These are phyloP conservation scores for Macquaria australasica DNA, from an alignment of 2,113 vertebrate species.

Conservation along the genomic window DNA sequence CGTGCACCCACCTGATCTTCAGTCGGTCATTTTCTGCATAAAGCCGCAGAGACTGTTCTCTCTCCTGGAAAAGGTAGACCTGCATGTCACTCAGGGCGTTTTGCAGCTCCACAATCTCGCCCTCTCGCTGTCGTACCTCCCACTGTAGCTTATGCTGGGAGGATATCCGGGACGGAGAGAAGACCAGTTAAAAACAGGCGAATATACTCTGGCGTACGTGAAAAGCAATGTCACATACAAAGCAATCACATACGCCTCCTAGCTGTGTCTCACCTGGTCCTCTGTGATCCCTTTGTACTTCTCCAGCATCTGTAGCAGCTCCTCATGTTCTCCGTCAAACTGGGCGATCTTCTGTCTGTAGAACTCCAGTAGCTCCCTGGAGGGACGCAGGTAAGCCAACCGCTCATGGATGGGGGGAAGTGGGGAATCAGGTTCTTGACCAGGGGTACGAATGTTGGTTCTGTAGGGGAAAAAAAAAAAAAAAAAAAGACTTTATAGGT, in stretches of 20 bases:
- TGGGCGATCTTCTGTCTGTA: constrained; percentile 91
- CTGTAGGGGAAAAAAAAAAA: constrained; percentile 21
- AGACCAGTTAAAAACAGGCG: background rate
- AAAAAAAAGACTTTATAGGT: background rate
- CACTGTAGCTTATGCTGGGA: constrained; percentile 91
- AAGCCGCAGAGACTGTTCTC: constrained; percentile 93
- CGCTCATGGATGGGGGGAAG: constrained; percentile 90
- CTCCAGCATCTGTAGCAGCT: constrained; percentile 90
- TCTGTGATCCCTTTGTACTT: constrained; percentile 87
- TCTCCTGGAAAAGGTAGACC: constrained; percentile 94
- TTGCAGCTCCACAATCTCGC: constrained; percentile 91
- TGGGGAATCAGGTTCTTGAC: constrained; percentile 80
- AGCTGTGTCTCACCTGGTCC: constrained; percentile 86
- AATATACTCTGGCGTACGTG: background rate
- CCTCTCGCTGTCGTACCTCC: constrained; percentile 90
- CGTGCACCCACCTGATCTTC: constrained; percentile 90
- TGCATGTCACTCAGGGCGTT: constrained; percentile 97
- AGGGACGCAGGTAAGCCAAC: constrained; percentile 88
- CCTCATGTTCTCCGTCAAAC: constrained; percentile 93
- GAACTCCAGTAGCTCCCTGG: constrained; percentile 92
- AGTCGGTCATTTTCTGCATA: constrained; percentile 95
- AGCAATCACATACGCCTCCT: background rate
- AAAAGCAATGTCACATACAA: background rate
- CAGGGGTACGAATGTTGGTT: constrained; percentile 34
- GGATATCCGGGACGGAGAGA: background rate